Base-by-base conservation (phyloP, 2,797 vertebrate genomes). In the Danio kyathit region DNA sequence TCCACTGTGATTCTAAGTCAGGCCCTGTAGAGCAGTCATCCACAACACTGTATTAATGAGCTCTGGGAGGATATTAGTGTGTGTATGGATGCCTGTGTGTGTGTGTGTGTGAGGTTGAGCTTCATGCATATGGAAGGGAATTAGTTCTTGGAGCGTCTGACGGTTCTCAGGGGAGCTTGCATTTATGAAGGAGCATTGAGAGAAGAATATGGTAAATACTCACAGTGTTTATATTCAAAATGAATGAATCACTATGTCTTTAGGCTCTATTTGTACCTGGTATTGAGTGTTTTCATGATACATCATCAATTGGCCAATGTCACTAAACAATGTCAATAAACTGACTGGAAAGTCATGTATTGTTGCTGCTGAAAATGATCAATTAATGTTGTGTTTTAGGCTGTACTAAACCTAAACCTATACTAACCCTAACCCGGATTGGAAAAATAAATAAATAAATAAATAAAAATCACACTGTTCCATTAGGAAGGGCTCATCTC, bases 1-100 rank as follows among this genome's bases (percentile, higher is more conserved):
- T 91, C 86, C 78, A 89, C 89, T 88, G 90, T 89, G 90, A 88
- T 88, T 88, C 88, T 88, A 90, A 91, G 90, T 81, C 87, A 72
- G 83, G 85, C 88, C 86, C 66, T 75, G 74, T 81, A 83, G 88
- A 88, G 87, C 84, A 73, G 85, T 89, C 88, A 83, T 80, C 83
- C 85, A 80, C 75, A 81, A 70, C 83, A 83, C 76, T 54, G 83
- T 83, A 79, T 82, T 83, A 87, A 86, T 87, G 86, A 86, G 81
- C 82, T 84, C 79, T 74, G 52, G n/a, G 12, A 2, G 84, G 76
- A 86, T 89, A 79, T 85, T 79, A 52, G 64, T 52, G 65, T 81
- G 74, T 77, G 12, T 56, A 41, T 54, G 19, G 64, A 59, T 19
- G 52, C 9, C 48, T 61, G 16, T 19, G 44, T 52, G 29, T 82